Evolutionary conservation across 1,140 invertebrate genomes (phyloP).

Genomic region (Helicoverpa armigera): DNA sequence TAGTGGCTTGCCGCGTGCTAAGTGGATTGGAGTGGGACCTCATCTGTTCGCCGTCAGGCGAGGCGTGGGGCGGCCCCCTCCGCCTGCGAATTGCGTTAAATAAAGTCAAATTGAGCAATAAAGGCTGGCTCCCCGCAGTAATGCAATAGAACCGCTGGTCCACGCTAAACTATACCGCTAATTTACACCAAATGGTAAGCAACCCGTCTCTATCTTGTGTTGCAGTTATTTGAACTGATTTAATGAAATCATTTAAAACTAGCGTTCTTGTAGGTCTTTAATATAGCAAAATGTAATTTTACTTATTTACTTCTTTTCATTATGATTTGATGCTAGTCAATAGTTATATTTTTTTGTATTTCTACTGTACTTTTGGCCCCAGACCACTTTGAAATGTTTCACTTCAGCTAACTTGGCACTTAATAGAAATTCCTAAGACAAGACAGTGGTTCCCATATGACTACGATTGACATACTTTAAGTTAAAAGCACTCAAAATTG

Average conservation of each 20-base stretch:
- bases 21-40: slow-evolving; percentile 84
- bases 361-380: too few species aligned
- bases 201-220: background rate
- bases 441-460: slow-evolving; percentile 14
- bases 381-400: background rate
- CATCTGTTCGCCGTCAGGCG: slow-evolving; percentile 82
- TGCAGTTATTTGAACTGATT: slow-evolving; percentile 9
- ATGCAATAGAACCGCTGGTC: slow-evolving; percentile 77
- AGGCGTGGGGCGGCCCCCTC: slow-evolving; percentile 60
- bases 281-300: too few species aligned
- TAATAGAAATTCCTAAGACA: background rate
- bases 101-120: slow-evolving; percentile 87
- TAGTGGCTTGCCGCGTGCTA: slow-evolving; percentile 75
- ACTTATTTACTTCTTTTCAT: too few species aligned
- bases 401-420: background rate
- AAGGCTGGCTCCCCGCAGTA: slow-evolving; percentile 79
- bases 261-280: background rate
- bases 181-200: slow-evolving; percentile 63
- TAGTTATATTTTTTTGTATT: background rate
- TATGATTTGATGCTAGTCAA: too few species aligned
- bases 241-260: background rate
- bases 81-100: slow-evolving; percentile 83
- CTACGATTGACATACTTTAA: slow-evolving; percentile 16
- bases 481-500: slow-evolving; percentile 34
- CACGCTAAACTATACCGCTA: slow-evolving; percentile 71